These are phyloP conservation scores for Dorcus hopei DNA, from an alignment of 2,888 invertebrate species.

Conservation along the genomic window DNA sequence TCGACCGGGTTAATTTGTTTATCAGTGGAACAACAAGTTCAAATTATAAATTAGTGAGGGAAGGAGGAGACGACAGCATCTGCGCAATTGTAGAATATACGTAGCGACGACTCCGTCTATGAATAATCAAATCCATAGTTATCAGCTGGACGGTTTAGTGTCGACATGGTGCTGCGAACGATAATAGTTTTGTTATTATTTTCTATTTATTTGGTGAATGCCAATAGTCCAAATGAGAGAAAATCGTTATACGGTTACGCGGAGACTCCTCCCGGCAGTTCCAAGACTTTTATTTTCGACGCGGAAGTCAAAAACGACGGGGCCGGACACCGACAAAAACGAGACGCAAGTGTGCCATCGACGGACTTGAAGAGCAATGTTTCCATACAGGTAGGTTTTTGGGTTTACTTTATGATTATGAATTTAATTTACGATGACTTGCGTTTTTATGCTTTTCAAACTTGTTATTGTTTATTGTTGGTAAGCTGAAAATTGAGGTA, in stretches of 20 bases:
- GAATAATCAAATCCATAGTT: slow-evolving; percentile 13
- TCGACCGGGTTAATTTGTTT: too few relatives aligned
- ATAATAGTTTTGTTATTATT: slow-evolving; percentile 27
- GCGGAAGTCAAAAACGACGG: slow-evolving; percentile 14
- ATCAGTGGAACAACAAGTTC: too few relatives aligned
- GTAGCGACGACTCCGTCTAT: too few relatives aligned
- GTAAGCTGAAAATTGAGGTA: not conserved
- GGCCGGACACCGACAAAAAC: slow-evolving; percentile 17
- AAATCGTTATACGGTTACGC: slow-evolving; percentile 28
- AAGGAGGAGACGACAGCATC: too few relatives aligned
- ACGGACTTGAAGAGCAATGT: slow-evolving; percentile 5
- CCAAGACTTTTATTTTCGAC: slow-evolving; percentile 23
- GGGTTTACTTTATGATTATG: not conserved
- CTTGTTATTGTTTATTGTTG: too few relatives aligned
- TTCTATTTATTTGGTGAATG: slow-evolving; percentile 26
- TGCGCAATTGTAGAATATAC: too few relatives aligned
- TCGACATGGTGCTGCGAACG: slow-evolving; percentile 21
- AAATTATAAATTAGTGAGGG: too few relatives aligned
- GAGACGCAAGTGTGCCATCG: slow-evolving; percentile 11
- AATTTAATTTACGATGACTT: not conserved
- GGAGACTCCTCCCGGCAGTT: slow-evolving; percentile 15
- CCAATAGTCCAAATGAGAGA: slow-evolving; percentile 24
- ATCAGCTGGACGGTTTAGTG: slow-evolving; percentile 23
- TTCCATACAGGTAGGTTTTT: slow-evolving; percentile 8
- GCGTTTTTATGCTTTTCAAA: too few relatives aligned